Evolutionary conservation across 2,888 invertebrate genomes (phyloP).

Genomic region (Agrotis clavis): DNA sequence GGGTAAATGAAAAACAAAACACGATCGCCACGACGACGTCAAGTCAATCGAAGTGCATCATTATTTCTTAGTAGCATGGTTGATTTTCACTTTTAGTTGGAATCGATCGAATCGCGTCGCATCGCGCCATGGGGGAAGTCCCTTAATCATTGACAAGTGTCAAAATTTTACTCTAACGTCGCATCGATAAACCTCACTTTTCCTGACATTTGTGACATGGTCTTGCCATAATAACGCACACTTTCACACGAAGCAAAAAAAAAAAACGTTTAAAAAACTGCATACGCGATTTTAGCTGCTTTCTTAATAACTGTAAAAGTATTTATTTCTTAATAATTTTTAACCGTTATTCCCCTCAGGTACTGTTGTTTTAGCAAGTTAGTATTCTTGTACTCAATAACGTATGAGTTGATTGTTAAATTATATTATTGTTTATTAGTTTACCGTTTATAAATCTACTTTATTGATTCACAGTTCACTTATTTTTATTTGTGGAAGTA

Average conservation of each 20-base stretch:
- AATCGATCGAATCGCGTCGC: too few species aligned
- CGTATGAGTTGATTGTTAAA: conserved; percentile 41
- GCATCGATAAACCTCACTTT: conserved; percentile 1
- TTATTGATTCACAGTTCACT: conserved; percentile 20
- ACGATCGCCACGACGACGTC: too few species aligned
- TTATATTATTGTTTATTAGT: conserved; percentile 23
- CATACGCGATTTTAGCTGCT: conserved; percentile 20
- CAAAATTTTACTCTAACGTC: not conserved
- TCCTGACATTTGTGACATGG: conserved; percentile 44
- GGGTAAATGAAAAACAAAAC: too few species aligned
- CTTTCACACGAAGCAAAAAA: conserved; percentile 5
- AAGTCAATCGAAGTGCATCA: too few species aligned
- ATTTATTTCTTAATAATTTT: conserved; percentile 24
- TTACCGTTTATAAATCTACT: conserved; percentile 26
- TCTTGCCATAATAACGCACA: conserved; percentile 36
- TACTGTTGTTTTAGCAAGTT: conserved; percentile 61
- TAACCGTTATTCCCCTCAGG: conserved; percentile 54
- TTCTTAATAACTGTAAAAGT: conserved; percentile 7
- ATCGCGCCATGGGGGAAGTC: too few species aligned
- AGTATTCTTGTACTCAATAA: conserved; percentile 63
- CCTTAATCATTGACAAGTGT: conserved; percentile 2
- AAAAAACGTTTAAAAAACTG: not conserved
- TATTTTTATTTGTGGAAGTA: conserved; percentile 19
- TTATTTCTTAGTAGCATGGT: too few species aligned
- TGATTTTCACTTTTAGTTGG: too few species aligned